Evolutionary conservation across 2,888 invertebrate species (phyloP), one percentile per base, ranked within the genome.

Genomic region (Drosophila villosipedis): DNA sequence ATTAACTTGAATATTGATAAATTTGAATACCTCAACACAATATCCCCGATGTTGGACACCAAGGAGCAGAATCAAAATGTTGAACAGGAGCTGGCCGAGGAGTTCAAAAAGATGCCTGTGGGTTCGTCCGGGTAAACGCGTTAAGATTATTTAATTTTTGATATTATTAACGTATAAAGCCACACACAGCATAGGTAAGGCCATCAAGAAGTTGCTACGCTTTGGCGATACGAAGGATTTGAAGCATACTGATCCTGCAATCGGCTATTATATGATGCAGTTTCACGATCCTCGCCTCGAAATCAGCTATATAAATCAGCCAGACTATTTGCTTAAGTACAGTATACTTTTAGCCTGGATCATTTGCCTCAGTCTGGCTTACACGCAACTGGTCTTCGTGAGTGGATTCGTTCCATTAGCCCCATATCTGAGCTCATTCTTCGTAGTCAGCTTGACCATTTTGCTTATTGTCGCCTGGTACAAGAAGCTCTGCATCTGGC

Each of bases 291-390:
- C 94, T 92, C 68, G 93, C 93, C 47, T 95, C 94, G 98, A 98
- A 93, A 94, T 95, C 83, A 95, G 95, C 1, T 98, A 96, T 92
- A 93, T 97, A 57, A 93, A 94, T 52, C 95, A 96, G 81, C 95
- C 96, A 0, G 98, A 98, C 94, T 96, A 97, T 0, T 94, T 98
- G 73, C 96, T 97, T 89, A 97, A 97, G 91, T 98, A 97, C 92
- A 98, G 96, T 88, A 93, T 96, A 35, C 92, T 95, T 1, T 94
- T 95, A 80, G 94, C 95, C 25, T 93, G 95, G 33, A 84, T 95
- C 47, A 94, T 96, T 33, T 94, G 95, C 62, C 93, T 95, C 28
- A 94, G 95, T 62, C 85, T 95, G 4, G 94, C 96, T 50, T 95
- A 96, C 84, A 94, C 95, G 54, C 60, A 70, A 47, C 0, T 52